Base-by-base conservation (phyloP, 2,113 vertebrate species). In the Pycnonotus jocosus region DNA sequence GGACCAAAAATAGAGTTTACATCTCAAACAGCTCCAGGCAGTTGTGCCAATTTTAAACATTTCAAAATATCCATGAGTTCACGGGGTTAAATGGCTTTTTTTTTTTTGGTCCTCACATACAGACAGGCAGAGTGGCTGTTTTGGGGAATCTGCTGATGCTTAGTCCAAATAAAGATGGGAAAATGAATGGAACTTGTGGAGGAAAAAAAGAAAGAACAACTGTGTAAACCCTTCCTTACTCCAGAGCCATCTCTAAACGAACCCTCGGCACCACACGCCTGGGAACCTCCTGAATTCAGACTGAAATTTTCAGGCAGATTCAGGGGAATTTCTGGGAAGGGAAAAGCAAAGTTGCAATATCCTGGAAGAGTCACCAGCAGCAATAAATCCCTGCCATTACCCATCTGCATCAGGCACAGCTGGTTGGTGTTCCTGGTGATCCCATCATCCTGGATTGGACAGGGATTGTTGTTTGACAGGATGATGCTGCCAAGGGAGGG, bases 341-440 rank as follows among this genome's bases (percentile, higher is more conserved):
- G 56, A 44, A 11, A 30, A 17, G 64, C 1, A 30, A n/a, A 77
- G 3, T 13, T 19, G 19, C n/a, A 60, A 51, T 37, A 4, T 31
- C 17, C 38, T 40, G 6, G 9, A 18, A 27, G 35, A 31, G 61
- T 20, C 48, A 5, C 18, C 31, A 28, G 25, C 47, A 56, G 86
- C 3, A 1, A 7, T 28, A 48, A 72, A 69, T 38, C 50, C 51
- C 58, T 79, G 65, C 23, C 4, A 0, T 1, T 44, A 3, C 7
- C 40, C n/a, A 3, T 27, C 28, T 12, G 4, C 38, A 6, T 7
- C 45, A 33, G 10, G 8, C 9, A 1, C 3, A 6, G 16, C 15
- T 60, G 23, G 15, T 24, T 70, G 48, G 9, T 27, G 3, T 44
- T 87, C 68, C 38, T 76, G 47, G 6, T 70, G 6, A 28, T 27